Evolutionary conservation across 2,113 vertebrate genomes (phyloP), one percentile per base, ranked within the genome.

Genomic region (Percina caprodes): DNA sequence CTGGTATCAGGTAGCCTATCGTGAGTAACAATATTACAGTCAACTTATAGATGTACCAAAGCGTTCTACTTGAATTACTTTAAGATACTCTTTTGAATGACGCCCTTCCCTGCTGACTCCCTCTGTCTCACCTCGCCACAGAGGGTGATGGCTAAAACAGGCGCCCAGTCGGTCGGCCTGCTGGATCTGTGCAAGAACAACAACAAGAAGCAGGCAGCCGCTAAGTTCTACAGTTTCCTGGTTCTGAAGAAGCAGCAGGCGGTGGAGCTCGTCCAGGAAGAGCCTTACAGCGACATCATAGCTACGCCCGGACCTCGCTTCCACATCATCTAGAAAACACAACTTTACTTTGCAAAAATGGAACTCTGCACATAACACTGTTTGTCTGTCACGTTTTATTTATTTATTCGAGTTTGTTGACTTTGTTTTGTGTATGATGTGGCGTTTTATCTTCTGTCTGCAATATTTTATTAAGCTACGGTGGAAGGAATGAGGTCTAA

Each of bases 181-280:
- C 94, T 99, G 65, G 98, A 98, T 71, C 94, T 99, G 82, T 99
- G 98, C 94, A 94, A 95, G 91, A 98, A 98, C 92, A 99, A 98
- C 2, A 99, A 99, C 89, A 96, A 95, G 89, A 99, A 99, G 86
- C 98, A 99, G 94, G 98, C 98, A 1, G 98, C 98, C 0, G 97
- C 98, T 24, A 99, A 99, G 91, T 99, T 99, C 94, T 99, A 99
- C 96, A 99, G 98, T 83, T 99, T 99, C 93, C 95, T 99, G 93
- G 98, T 99, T 74, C 96, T 99, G 86, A 99, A 99, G 91, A 99
- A 99, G 85, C 98, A 99, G 85, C 98, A 99, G 88, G 97, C 98
- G 10, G 97, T 99, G 46, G 97, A 99, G 91, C 94, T 99, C 63
- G 95, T 95, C 0, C 98, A 99, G 90, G 93, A 95, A 81, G 97